Base-by-base conservation (phyloP, 2,113 vertebrate genomes). In the Lasiurus cinereus region DNA sequence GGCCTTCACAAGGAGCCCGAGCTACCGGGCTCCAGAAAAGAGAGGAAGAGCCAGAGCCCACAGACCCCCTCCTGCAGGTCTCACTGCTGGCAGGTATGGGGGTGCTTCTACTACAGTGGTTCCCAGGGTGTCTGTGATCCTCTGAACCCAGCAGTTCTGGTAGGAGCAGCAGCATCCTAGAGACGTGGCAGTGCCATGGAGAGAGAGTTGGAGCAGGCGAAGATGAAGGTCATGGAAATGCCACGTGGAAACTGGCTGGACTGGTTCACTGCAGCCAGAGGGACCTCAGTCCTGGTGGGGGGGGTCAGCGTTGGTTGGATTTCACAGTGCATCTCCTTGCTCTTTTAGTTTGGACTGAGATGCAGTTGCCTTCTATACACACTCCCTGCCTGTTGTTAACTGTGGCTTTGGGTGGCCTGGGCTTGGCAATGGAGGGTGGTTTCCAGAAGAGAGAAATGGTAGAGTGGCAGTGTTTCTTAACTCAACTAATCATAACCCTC, bases 21-120 rank as follows among this genome's bases (percentile, higher is more conserved):
- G 91, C 78, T 91, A 76, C 90, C 94, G 92, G 94, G 92, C 89
- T 76, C 21, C 56, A 94, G 64, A 21, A 83, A 91, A 87, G 69
- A 93, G 94, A 91, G 90, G n/a, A 89, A 36, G 66, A 29, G 66
- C 12, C 52, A 46, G 16, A 91, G 92, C 83, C 88, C 76, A 90
- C 94, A 90, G 93, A 94, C 86, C 93, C 70, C 2, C 54, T 89
- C 78, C 80, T 12, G 12, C 1, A 19, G n/a, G 6, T n/a, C 21
- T 56, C 10, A 2, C 0, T 2, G 46, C 33, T 0, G 31, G 50
- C 50, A 24, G n/a, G 33, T 22, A 46, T 46, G 10, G 10, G 19
- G 0, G n/a, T 3, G 4, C 2, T 4, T 6, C 9, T 15, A 8
- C 29, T 5, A 5, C 1, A 0, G 50, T 36, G 64, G 22, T 11